Percentiles rank a stretch among this genome's conserved stretches.
Conservation (phyloP, 2,888 invertebrate genomes). For the Mythimna impura region DNA sequence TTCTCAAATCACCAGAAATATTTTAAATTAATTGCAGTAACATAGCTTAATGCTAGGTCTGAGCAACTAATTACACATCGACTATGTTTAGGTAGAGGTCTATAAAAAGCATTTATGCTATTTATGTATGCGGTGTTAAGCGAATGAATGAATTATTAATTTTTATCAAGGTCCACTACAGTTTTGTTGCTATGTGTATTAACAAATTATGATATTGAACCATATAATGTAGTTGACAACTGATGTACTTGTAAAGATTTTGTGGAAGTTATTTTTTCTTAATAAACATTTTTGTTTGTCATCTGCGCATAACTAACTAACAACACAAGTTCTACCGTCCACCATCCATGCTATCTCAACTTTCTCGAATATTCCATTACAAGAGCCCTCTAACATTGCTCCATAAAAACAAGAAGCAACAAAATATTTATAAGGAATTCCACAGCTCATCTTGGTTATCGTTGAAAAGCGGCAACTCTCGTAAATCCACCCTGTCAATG, state of each 20-base stretch:
- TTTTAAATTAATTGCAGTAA: slow-evolving; percentile 50
- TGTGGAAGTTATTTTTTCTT: neutral
- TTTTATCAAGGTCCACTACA: slow-evolving; percentile 8
- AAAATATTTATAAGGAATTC: slow-evolving; percentile 61
- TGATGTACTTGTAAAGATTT: neutral
- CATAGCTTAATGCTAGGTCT: slow-evolving; percentile 64
- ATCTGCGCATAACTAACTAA: neutral
- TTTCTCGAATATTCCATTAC: slow-evolving; percentile 54
- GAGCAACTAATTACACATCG: slow-evolving; percentile 49
- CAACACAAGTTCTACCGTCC: slow-evolving; percentile 2
- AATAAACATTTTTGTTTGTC: neutral
- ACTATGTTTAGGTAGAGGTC: slow-evolving; percentile 21
- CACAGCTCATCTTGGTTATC: slow-evolving; percentile 69
- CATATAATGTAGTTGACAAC: neutral
- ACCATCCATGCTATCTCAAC: slow-evolving; percentile 12
- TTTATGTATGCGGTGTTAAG: slow-evolving; percentile 30
- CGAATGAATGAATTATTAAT: slow-evolving; percentile 19
- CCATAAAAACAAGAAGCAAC: slow-evolving; percentile 56
- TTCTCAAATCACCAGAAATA: slow-evolving; percentile 49
- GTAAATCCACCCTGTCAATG: slow-evolving; percentile 81
- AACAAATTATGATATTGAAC: neutral
- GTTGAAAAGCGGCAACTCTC: slow-evolving; percentile 63
- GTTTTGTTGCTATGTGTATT: neutral
- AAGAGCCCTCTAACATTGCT: slow-evolving; percentile 30
- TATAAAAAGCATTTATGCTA: slow-evolving; percentile 39